These are phyloP conservation scores for Cerceris ruficornis DNA, from an alignment of 2,888 invertebrate species.

Conservation along the genomic window DNA sequence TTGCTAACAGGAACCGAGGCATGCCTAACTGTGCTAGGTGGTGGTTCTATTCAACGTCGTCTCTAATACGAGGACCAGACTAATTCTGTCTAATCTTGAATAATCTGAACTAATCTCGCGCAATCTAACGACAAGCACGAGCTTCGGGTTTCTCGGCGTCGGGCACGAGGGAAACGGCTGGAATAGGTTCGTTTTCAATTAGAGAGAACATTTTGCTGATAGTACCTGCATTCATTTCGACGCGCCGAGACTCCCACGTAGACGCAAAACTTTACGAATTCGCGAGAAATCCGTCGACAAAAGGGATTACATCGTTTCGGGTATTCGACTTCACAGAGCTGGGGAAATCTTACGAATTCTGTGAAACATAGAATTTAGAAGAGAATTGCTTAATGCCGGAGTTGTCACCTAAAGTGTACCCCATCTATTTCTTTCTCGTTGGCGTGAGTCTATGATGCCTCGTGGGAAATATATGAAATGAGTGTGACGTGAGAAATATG, in stretches of 20 bases:
- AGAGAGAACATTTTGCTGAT: slow-evolving; percentile 62
- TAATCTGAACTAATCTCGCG: slow-evolving; percentile 71
- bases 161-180: slow-evolving; percentile 25
- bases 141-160: slow-evolving; percentile 44
- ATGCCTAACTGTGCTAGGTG: slow-evolving; percentile 14
- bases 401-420: too few species aligned
- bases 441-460: too few species aligned
- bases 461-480: too few species aligned
- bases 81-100: slow-evolving; percentile 73
- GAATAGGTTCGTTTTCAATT: slow-evolving; percentile 68
- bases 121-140: slow-evolving; percentile 58
- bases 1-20: slow-evolving; percentile 33
- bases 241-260: slow-evolving; percentile 35
- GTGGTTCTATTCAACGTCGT: slow-evolving; percentile 34
- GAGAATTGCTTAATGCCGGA: too few species aligned
- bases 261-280: slow-evolving; percentile 33
- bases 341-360: too few species aligned
- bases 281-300: slow-evolving; percentile 39
- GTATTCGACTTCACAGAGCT: too few species aligned
- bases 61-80: slow-evolving; percentile 64
- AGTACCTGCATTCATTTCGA: slow-evolving; percentile 24
- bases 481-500: too few species aligned
- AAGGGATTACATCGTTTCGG: slow-evolving; percentile 44
- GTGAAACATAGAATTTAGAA: too few species aligned
- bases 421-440: too few species aligned